These are phyloP conservation scores for Acrobasis suavella DNA, from an alignment of 2,888 invertebrate genomes.

Conservation along the genomic window DNA sequence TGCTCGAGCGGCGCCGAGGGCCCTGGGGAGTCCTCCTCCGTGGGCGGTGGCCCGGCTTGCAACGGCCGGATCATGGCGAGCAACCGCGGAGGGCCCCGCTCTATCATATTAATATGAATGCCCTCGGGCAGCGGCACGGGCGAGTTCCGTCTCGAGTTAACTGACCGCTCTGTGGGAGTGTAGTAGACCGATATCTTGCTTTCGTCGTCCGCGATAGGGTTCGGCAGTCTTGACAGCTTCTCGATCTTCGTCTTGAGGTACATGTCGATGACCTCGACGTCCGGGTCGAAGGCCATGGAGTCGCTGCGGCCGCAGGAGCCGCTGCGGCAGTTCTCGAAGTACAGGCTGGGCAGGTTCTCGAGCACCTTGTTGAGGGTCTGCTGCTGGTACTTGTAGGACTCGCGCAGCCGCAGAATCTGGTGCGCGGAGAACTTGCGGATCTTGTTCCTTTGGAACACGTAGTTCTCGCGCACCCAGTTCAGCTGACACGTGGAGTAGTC, in stretches of 20 bases:
- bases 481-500: constrained; percentile 96
- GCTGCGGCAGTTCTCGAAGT: constrained; percentile 96
- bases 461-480: constrained; percentile 97
- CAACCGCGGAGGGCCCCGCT: constrained; percentile 67
- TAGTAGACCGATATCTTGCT: constrained; percentile 90
- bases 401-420: constrained; percentile 93
- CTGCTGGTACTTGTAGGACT: constrained; percentile 97
- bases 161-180: constrained; percentile 89
- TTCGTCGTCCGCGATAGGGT: constrained; percentile 82
- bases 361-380: constrained; percentile 96
- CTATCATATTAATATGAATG: constrained; percentile 87
- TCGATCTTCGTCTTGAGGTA: constrained; percentile 87
- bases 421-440: constrained; percentile 97
- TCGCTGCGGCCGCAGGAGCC: constrained; percentile 90
- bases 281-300: constrained; percentile 87
- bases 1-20: constrained; percentile 47
- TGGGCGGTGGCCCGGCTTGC: constrained; percentile 49
- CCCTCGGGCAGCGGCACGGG: constrained; percentile 77
- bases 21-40: constrained; percentile 39
- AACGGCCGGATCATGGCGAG: constrained; percentile 64
- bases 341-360: constrained; percentile 94
- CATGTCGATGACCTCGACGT: constrained; percentile 84
- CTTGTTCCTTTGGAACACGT: constrained; percentile 96
- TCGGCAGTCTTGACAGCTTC: constrained; percentile 80
- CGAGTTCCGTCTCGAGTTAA: constrained; percentile 73